Conservation (phyloP, 2,113 vertebrate species). For the Falcunculus frontatus region DNA sequence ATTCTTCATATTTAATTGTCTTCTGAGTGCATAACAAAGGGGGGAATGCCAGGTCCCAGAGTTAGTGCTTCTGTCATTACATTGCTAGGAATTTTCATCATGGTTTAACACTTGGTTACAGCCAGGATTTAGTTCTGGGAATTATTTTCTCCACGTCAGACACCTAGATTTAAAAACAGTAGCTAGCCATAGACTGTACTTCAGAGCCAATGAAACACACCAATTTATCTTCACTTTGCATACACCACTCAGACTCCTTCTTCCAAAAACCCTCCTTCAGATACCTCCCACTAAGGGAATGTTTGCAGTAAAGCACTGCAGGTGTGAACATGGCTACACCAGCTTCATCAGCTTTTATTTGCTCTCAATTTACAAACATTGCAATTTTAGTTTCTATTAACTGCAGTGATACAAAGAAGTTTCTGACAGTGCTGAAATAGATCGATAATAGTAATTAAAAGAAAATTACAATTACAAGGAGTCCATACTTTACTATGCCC, state of each 20-base stretch:
- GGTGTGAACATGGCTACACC: not conserved
- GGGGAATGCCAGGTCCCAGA: not conserved
- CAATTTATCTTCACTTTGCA: not conserved
- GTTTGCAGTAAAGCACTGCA: not conserved
- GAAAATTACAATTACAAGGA: not conserved
- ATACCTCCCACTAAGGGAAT: not conserved
- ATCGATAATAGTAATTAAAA: not conserved
- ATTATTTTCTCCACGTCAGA: not conserved
- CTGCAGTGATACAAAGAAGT: not conserved
- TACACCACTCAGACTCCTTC: too few species aligned
- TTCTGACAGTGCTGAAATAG: not conserved
- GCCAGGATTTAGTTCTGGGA: not conserved
- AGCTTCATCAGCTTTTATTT: not conserved
- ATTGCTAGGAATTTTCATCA: not conserved
- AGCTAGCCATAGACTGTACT: not conserved
- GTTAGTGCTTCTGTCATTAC: fast-evolving
- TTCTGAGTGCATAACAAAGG: not conserved
- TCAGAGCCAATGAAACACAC: not conserved
- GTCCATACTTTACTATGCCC: not conserved
- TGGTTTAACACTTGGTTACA: not conserved
- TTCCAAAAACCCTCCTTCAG: not conserved
- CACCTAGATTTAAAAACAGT: not conserved
- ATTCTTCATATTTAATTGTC: not conserved
- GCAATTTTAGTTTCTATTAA: not conserved
- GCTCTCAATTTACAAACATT: not conserved